These are phyloP conservation scores for Cybosia mesomella DNA, from an alignment of 2,888 invertebrate species.

Conservation along the genomic window DNA sequence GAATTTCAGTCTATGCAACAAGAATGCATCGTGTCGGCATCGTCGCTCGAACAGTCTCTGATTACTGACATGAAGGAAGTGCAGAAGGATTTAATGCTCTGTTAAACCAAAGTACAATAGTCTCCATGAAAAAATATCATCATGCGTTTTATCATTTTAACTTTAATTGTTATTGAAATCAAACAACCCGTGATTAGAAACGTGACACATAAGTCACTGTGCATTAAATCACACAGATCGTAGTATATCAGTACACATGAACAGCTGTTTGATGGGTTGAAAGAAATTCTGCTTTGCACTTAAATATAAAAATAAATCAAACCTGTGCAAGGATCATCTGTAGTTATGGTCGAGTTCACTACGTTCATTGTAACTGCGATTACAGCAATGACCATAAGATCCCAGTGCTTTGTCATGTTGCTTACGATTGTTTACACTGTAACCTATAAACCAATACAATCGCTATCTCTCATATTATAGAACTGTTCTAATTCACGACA, in stretches of 20 bases:
- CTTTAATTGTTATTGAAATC: slow-evolving; percentile 33
- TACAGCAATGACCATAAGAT: slow-evolving; percentile 58
- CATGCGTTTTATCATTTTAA: slow-evolving; percentile 41
- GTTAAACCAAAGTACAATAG: slow-evolving; percentile 27
- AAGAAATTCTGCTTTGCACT: slow-evolving; percentile 49
- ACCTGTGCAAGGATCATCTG: slow-evolving; percentile 61
- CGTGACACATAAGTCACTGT: slow-evolving; percentile 32
- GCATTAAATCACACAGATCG: slow-evolving; percentile 40
- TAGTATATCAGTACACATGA: slow-evolving; percentile 30
- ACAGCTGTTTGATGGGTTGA: slow-evolving; percentile 41
- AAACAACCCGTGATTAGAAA: slow-evolving; percentile 32
- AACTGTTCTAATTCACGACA: slow-evolving; percentile 59
- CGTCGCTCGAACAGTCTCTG: slow-evolving; percentile 38
- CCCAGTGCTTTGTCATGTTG: slow-evolving; percentile 68
- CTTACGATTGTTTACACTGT: slow-evolving; percentile 52
- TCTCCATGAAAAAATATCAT: slow-evolving; percentile 19
- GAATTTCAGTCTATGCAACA: neutral
- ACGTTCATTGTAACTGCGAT: slow-evolving; percentile 54
- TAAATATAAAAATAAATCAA: slow-evolving; percentile 63
- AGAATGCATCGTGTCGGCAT: slow-evolving; percentile 7
- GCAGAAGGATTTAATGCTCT: slow-evolving; percentile 38
- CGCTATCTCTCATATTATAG: slow-evolving; percentile 59
- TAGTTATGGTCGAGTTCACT: slow-evolving; percentile 52
- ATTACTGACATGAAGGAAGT: slow-evolving; percentile 39
- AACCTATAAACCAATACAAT: slow-evolving; percentile 54